Conservation (phyloP, 2,113 vertebrate genomes). For the Raphicerus campestris region DNA sequence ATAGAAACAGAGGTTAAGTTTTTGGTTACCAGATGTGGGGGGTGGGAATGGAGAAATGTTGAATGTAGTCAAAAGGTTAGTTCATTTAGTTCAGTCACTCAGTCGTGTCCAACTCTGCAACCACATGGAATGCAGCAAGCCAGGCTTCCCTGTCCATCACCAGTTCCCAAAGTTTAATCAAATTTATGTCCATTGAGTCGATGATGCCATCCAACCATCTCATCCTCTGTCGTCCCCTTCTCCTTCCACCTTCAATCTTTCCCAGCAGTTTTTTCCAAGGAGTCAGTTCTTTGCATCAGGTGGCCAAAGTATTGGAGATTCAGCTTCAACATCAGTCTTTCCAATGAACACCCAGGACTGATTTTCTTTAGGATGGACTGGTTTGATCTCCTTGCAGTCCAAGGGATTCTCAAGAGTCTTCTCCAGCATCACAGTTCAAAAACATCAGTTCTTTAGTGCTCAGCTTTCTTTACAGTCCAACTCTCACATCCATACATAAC, state of each 20-base stretch:
- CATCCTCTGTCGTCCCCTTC: not conserved
- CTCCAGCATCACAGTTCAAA: not conserved
- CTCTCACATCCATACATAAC: not conserved
- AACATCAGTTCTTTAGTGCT: not conserved
- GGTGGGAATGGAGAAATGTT: not conserved
- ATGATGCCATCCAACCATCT: not conserved
- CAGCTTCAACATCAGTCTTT: not conserved
- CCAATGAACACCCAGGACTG: not conserved
- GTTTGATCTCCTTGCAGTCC: not conserved
- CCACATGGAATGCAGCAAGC: not conserved
- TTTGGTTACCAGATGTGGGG: not conserved
- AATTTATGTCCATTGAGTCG: not conserved
- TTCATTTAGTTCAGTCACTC: not conserved
- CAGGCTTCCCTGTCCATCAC: not conserved
- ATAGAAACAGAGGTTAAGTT: not conserved
- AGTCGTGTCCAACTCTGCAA: rapidly evolving
- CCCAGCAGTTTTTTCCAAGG: not conserved
- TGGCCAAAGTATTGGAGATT: not conserved
- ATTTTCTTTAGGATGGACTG: not conserved
- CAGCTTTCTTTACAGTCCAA: not conserved
- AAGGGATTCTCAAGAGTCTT: not conserved
- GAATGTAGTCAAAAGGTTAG: not conserved
- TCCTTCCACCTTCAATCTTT: not conserved
- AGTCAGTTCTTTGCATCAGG: not conserved
- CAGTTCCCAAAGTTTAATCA: not conserved